A percentile compares a stretch with the other conserved stretches of the same genome.
phyloP scores from a whole-genome alignment of 2,113 vertebrate genomes.

The Etheostoma spectabile region DNA sequence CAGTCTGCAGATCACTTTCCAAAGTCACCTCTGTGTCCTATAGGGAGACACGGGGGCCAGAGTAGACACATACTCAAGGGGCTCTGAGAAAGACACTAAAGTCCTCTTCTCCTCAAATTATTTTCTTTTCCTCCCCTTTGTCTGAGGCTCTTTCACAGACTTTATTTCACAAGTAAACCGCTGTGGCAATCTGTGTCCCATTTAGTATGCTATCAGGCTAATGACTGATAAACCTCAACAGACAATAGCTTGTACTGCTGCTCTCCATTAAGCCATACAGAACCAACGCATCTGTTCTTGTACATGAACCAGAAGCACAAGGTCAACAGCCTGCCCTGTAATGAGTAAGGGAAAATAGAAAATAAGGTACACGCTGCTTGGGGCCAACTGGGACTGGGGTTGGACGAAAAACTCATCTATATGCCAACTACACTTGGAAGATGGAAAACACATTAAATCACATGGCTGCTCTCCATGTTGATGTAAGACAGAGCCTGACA shows the following conservation, averaged over 20 bases:
- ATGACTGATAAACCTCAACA: conserved; percentile 69
- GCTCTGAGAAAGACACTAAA: conserved; percentile 45
- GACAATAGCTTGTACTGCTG: conserved; percentile 58
- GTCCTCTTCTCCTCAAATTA: conserved; percentile 51
- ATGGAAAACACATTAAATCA: conserved; percentile 38
- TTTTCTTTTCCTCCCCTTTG: conserved; percentile 40
- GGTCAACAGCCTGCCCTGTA: conserved; percentile 74
- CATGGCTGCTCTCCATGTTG: conserved; percentile 34
- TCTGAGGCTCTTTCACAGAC: conserved; percentile 29
- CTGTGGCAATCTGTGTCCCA: conserved; percentile 60
- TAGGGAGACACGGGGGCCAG: conserved; percentile 53
- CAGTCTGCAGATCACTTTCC: conserved; percentile 81
- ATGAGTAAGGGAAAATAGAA: conserved; percentile 74
- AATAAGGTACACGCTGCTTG: conserved; percentile 61
- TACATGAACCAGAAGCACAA: conserved; percentile 69
- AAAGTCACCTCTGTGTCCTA: conserved; percentile 83
- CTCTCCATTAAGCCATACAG: conserved; percentile 56
- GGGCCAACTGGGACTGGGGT: conserved; percentile 49
- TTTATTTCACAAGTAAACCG: conserved; percentile 51
- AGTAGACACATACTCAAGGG: conserved; percentile 57
- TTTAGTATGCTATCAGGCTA: conserved; percentile 73
- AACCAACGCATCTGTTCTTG: conserved; percentile 73
- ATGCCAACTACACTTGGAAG: conserved; percentile 54
- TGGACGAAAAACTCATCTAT: conserved; percentile 71
- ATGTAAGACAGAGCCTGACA: conserved; percentile 18